Evolutionary conservation across 2,113 vertebrate species (phyloP), one percentile per base, ranked within the genome.

Genomic region (Bubo bubo): DNA sequence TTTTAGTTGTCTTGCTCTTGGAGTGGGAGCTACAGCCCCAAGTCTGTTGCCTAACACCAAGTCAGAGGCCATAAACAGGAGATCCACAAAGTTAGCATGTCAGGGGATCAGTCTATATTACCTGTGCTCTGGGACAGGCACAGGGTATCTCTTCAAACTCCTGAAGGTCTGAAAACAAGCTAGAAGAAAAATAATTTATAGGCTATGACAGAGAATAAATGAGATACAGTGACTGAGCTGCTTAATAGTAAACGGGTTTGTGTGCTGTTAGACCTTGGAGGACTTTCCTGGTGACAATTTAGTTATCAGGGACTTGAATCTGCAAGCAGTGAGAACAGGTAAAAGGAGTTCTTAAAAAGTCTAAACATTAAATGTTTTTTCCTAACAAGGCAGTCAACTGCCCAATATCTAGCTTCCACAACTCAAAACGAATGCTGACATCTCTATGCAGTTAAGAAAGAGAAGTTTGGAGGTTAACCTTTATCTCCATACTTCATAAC

Each of bases 71-170:
- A 28, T 55, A 49, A 91, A 39, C 3, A 49, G 27, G 32, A 64
- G 45, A 71, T 27, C 8, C 23, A 49, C 24, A 68, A 87, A 55
- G 24, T 35, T 18, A 67, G 23, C 1, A 0, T 22, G 28, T 63
- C 43, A 59, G 47, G 18, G 60, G 9, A 49, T 59, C 37, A 47
- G 19, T 59, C 37, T 68, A 6, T 68, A 6, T 64, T 37, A 70
- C 15, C 43, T 0, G 0, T 71, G 22, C 50, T 53, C 37, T 76
- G 58, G 14, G 52, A 28, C 8, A 58, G 28, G 35, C 45, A 43
- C 14, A 62, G 18, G 24, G 10, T 83, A 2, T n/a, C 10, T 87
- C 41, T 80, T 52, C 13, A 34, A 63, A 87, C 76, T 62, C 43
- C 23, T 50, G 11, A 43, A 76, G 12, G 14, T 39, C 23, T 84